Evolutionary conservation across 2,888 invertebrate genomes (phyloP), one percentile per base, ranked within the genome.

Genomic region (Folsomia candida): DNA sequence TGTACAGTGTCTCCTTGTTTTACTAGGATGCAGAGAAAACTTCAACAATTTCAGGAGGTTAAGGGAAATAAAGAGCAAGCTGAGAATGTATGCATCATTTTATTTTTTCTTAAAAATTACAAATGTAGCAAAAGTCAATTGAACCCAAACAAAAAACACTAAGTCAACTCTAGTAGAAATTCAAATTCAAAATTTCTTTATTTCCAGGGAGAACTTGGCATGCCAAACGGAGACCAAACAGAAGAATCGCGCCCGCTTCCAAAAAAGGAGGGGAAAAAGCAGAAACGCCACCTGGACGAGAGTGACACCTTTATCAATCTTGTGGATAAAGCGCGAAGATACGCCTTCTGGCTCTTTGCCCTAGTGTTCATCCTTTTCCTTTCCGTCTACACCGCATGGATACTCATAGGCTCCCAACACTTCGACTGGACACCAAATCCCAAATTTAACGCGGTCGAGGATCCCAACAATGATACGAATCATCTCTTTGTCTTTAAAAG

Each of bases 361-460:
- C 27, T 69, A 3, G 67, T 73, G 1, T 75, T 75, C 27, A 1
- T 68, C 6, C 4, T 47, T 1, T 75, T 73, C 47, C 73, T 69
- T 51, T 29, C 69, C 1, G 22, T 71, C 29, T 75, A 73, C 61
- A 71, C 73, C 73, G 60, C 62, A 1, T 73, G 73, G 73, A 63
- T 75, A 0, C 51, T 75, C 6, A 47, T 27, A 2, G 28, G 58
- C 1, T 73, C 73, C 3, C 51, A 71, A 54, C 71, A 73, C 54
- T 69, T 57, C 54, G 59, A 66, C 24, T 73, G 73, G 73, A 71
- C 14, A 14, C 70, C 70, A 24, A 71, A 70, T 51, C 20, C 62
- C 9, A 73, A 68, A 2, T 27, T 67, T 18, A 73, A 73, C 57
- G 73, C 73, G 6, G n/a, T 54, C 6, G 54, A 54, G 54, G 54